Base-by-base conservation (phyloP, 1,140 invertebrate species). In the Bombus pyrosoma region DNA sequence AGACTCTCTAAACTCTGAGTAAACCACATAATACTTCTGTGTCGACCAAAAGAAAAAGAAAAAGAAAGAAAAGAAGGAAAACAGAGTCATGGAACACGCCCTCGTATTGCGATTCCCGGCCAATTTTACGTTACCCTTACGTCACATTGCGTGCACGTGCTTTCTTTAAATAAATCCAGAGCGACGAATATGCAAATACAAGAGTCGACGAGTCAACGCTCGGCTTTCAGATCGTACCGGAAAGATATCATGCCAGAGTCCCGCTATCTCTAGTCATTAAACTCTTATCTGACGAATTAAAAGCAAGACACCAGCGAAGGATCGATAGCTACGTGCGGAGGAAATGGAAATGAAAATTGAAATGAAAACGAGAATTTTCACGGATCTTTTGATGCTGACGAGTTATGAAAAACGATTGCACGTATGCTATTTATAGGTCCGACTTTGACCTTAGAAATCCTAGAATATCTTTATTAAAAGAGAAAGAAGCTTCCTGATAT, bases 221-320 rank as follows among this genome's bases (percentile, higher is more conserved):
- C 62, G 62, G 41, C 74, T 32, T n/a, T 25, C 34, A 69, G 73
- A 77, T 83, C 59, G 74, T 66, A 37, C 43, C 62, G 74, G 62
- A 41, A 69, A 78, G 74, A 77, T 83, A 83, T 68, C 77, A 5
- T 18, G 43, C 62, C 57, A 34, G 41, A 62, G 81, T 32, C 34
- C 75, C 62, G 43, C 43, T 83, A 83, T 83, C 81, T 83, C 10
- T 66, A 69, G 62, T 76, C 62, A 83, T 83, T 77, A 76, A 83
- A 83, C 43, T 83, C 62, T 83, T 78, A 83, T 83, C 74, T 77
- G 74, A 83, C 43, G 62, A 77, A 69, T 78, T 39, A 77, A 77
- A 81, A 43, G 53, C 28, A 22, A 77, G 28, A 41, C 1, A 76
- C 28, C 43, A 57, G 41, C n/a, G 39, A 57, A 66, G 47, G 53